Evolutionary conservation across 2,888 invertebrate genomes (phyloP).

Genomic region (Eristalinus sepulchralis): DNA sequence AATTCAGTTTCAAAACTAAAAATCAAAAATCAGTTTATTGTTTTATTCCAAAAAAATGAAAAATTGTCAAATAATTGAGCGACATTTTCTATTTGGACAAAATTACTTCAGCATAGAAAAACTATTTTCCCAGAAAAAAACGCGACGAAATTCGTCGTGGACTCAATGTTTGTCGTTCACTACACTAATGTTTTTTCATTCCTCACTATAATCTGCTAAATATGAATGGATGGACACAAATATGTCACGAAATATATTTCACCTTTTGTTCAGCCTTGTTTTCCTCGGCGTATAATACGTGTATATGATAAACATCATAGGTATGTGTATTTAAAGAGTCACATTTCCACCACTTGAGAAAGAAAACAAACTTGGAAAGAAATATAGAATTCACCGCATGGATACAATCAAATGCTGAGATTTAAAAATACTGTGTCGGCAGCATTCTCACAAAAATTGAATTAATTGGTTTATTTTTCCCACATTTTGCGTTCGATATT

Average conservation of each 20-base stretch:
- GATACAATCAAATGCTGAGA: background rate
- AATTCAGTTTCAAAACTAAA: too few relatives aligned
- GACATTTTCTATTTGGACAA: too few relatives aligned
- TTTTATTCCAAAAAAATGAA: too few relatives aligned
- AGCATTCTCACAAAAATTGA: conserved; percentile 13
- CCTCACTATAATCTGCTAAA: background rate
- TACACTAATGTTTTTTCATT: background rate
- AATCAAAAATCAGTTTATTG: too few relatives aligned
- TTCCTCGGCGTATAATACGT: background rate
- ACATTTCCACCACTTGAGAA: background rate
- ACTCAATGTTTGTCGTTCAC: too few relatives aligned
- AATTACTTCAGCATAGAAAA: too few relatives aligned
- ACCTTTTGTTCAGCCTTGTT: background rate
- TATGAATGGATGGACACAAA: background rate
- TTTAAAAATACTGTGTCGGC: conserved; percentile 17
- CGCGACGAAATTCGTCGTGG: too few relatives aligned
- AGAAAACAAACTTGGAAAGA: background rate
- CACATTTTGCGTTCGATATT: conserved; percentile 11
- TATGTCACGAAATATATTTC: background rate
- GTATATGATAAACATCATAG: background rate
- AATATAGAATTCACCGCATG: background rate
- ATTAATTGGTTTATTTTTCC: conserved; percentile 43
- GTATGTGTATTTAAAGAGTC: background rate
- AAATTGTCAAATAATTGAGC: too few relatives aligned
- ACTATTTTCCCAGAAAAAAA: too few relatives aligned